Conservation (phyloP, 2,888 invertebrate species). For the Drepanosiphum platanoidis region DNA sequence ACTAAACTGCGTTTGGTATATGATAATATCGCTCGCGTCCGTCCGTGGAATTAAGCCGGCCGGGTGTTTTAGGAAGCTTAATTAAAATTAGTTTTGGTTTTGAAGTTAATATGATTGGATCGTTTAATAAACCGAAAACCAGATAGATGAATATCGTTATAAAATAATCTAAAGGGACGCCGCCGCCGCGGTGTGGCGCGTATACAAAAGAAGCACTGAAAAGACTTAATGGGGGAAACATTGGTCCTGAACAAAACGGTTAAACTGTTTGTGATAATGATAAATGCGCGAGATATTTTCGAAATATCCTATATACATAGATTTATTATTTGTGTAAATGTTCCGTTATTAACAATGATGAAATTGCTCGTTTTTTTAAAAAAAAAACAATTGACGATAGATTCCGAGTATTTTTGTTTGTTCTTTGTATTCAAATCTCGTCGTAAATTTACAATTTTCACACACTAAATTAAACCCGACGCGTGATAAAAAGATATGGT, state of each 20-base stretch:
- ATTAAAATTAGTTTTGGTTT: neutral
- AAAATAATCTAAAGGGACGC: neutral
- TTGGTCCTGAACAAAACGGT: neutral
- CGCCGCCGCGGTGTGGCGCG: neutral
- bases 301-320: neutral
- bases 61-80: neutral
- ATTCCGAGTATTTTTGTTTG: neutral
- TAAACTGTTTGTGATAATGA: slow-evolving; percentile 15
- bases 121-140: neutral
- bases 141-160: neutral
- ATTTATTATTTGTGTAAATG: neutral
- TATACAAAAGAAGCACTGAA: neutral
- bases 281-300: neutral
- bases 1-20: too few relatives aligned
- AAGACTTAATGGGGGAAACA: neutral
- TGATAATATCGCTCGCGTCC: too few relatives aligned
- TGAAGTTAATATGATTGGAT: neutral
- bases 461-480: slow-evolving; percentile 29
- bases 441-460: slow-evolving; percentile 9
- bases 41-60: too few relatives aligned
- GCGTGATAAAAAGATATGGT: neutral
- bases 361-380: slow-evolving; percentile 4
- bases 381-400: neutral
- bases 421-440: neutral
- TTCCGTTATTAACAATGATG: neutral